These are phyloP conservation scores for Eulacestoma nigropectus DNA, from an alignment of 2,113 vertebrate species.

Conservation along the genomic window DNA sequence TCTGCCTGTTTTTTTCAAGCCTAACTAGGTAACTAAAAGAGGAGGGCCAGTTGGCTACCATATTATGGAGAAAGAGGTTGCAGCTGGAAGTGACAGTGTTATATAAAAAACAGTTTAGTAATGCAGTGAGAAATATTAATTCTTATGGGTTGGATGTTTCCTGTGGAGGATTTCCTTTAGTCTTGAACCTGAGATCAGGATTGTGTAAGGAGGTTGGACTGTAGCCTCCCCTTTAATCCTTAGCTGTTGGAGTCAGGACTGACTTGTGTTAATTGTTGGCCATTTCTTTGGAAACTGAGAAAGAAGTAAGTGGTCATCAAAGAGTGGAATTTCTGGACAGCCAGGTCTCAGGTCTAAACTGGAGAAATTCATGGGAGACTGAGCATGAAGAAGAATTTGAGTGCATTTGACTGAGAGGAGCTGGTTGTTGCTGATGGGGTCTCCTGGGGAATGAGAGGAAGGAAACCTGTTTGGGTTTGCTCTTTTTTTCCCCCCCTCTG, in stretches of 20 bases:
- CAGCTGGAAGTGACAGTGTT: not conserved
- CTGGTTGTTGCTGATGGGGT: not conserved
- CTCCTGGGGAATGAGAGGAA: conserved; percentile 18
- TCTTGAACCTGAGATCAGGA: not conserved
- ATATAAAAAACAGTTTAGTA: not conserved
- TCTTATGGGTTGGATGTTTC: not conserved
- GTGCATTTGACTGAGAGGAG: not conserved
- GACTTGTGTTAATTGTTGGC: not conserved
- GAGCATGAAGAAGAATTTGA: not conserved
- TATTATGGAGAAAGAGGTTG: not conserved
- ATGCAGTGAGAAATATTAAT: not conserved
- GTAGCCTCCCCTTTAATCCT: not conserved
- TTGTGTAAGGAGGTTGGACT: not conserved
- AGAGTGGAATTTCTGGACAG: not conserved
- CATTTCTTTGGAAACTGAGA: not conserved
- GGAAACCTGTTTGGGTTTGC: conserved; percentile 29
- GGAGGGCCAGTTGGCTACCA: not conserved
- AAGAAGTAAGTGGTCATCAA: not conserved
- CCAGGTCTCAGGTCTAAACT: not conserved
- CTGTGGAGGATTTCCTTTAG: not conserved
- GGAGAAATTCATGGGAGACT: not conserved
- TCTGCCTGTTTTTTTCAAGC: not conserved
- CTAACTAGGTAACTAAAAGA: not conserved
- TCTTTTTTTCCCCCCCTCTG: not conserved
- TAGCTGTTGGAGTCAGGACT: not conserved